These are phyloP conservation scores for Egretta garzetta DNA, from an alignment of 2,113 vertebrate genomes.

Conservation along the genomic window DNA sequence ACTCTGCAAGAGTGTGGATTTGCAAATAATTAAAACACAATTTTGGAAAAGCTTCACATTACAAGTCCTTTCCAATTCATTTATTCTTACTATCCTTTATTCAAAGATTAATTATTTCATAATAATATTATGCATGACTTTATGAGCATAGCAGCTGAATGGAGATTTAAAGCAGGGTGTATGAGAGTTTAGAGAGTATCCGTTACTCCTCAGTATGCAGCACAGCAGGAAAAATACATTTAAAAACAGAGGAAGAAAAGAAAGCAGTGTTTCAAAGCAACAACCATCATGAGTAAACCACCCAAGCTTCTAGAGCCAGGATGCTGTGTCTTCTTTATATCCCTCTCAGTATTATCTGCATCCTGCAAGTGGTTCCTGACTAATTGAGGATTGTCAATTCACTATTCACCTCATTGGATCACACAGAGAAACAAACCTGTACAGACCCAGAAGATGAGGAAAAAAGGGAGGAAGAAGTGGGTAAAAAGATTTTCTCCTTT, in stretches of 20 bases:
- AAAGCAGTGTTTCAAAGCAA: neutral
- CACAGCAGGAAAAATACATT: constrained; percentile 2
- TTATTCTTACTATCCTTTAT: neutral
- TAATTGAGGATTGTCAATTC: neutral
- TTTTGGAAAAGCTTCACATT: neutral
- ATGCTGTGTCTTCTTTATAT: neutral
- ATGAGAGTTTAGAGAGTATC: neutral
- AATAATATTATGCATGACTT: neutral
- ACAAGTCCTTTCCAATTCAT: neutral
- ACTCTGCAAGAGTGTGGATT: neutral
- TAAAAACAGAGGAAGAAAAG: neutral
- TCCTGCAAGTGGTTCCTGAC: neutral
- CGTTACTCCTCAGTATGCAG: neutral
- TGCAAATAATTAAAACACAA: constrained; percentile 3
- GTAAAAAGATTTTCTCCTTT: neutral
- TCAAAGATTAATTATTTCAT: neutral
- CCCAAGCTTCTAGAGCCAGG: neutral
- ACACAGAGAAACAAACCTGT: neutral
- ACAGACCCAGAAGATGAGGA: neutral
- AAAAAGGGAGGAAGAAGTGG: neutral
- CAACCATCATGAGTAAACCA: neutral
- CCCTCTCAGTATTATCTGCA: neutral
- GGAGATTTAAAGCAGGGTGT: neutral
- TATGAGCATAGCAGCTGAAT: neutral
- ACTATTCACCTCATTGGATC: neutral